phyloP scores from a whole-genome alignment of 2,797 vertebrate species.

The Petrocephalus sullivani region DNA sequence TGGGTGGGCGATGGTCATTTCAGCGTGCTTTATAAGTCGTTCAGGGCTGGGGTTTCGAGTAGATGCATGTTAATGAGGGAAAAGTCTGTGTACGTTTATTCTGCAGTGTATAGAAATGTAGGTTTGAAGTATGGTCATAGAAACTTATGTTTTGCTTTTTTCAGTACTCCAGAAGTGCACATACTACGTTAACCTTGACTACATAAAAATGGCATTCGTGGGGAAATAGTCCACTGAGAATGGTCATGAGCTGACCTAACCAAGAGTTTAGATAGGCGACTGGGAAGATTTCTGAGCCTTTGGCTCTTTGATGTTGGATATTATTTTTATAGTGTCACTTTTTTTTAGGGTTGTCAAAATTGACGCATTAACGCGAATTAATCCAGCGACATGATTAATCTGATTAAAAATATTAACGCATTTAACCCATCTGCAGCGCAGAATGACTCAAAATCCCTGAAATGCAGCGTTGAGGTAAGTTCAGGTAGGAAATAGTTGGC shows the following conservation, averaged over 20 bases:
- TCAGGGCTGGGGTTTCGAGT: background rate
- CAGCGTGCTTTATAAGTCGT: background rate
- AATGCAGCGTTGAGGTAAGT: too few species aligned
- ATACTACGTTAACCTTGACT: background rate
- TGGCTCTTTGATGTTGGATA: background rate
- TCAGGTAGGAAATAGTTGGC: too few species aligned
- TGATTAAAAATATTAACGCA: too few species aligned
- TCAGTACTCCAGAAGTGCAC: background rate
- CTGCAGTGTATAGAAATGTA: background rate
- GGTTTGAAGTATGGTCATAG: background rate
- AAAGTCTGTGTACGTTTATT: background rate
- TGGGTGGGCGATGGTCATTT: background rate
- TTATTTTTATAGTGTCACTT: background rate
- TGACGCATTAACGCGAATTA: too few species aligned
- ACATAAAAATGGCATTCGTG: background rate
- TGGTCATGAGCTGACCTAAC: background rate
- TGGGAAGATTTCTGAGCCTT: background rate
- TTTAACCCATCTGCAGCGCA: too few species aligned
- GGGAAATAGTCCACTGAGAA: background rate
- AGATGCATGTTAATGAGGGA: background rate
- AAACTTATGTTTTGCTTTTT: background rate
- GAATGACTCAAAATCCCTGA: too few species aligned
- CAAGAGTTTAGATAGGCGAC: background rate
- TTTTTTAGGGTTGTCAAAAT: too few species aligned
- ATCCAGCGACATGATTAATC: too few species aligned